Evolutionary conservation across 53 echinoderm and acorn worm species (phyloP).

Genomic region (Mesocentrotus franciscanus): DNA sequence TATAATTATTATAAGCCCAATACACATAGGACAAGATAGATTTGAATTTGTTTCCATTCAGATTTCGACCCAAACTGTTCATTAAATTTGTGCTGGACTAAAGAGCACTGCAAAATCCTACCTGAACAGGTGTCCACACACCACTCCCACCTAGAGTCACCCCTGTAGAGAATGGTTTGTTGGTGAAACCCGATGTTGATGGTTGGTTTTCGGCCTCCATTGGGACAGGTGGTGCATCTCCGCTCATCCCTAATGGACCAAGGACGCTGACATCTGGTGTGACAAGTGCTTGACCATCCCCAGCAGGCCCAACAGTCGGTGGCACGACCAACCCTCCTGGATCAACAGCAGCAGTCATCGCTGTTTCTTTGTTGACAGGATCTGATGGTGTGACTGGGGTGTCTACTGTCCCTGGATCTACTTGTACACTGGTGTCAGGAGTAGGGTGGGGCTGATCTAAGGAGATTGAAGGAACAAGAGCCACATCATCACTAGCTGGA

Average conservation of each 20-base stretch:
- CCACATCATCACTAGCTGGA: not conserved
- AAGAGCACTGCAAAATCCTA: constrained; percentile 12
- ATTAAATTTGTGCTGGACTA: not conserved
- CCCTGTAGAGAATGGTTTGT: constrained; percentile 35
- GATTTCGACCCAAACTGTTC: not conserved
- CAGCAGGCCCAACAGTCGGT: constrained; percentile 16
- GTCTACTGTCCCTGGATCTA: not conserved
- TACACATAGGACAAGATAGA: not conserved
- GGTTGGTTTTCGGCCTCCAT: constrained; percentile 32
- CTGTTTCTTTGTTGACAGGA: not conserved
- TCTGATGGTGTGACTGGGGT: not conserved
- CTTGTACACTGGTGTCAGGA: not conserved
- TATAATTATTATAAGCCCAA: not conserved
- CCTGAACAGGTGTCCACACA: constrained; percentile 66
- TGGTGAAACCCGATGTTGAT: not conserved
- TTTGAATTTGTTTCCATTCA: not conserved
- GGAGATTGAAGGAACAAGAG: not conserved
- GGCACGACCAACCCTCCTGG: not conserved
- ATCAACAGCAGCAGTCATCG: not conserved
- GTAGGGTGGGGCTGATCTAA: not conserved
- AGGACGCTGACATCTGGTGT: not conserved
- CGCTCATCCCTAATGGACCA: constrained; percentile 40
- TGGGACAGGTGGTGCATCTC: constrained; percentile 42
- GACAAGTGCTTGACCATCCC: not conserved
- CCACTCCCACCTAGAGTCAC: constrained; percentile 61